These are phyloP conservation scores for Anagrus nilaparvatae DNA, from an alignment of 1,140 invertebrate species.

Conservation along the genomic window DNA sequence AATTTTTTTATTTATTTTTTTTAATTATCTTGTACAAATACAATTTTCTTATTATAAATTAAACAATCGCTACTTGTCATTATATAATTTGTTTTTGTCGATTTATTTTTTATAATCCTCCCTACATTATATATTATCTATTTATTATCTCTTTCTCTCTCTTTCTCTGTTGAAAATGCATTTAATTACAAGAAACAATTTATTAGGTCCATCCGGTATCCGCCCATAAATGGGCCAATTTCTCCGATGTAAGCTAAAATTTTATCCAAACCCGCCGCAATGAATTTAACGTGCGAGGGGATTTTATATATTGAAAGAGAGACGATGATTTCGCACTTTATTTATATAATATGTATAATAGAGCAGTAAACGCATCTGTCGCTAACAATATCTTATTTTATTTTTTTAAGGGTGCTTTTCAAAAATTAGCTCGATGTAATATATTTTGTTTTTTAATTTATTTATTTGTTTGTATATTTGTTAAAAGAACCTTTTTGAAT, in stretches of 20 bases:
- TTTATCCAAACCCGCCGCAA: constrained; percentile 5
- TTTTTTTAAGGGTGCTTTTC: not conserved
- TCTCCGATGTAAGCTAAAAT: not conserved
- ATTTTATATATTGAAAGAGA: constrained; percentile 9
- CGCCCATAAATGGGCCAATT: not conserved
- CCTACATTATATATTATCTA: constrained; percentile 10
- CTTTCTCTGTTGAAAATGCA: constrained; percentile 23
- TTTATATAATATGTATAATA: no score
- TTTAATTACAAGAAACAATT: constrained; percentile 45
- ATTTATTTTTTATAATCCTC: no score
- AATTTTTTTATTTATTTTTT: no score
- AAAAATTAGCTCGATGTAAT: no score
- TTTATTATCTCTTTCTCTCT: constrained; percentile 4
- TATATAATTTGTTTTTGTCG: no score
- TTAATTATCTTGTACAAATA: no score
- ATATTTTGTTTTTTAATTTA: no score
- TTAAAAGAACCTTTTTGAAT: no score
- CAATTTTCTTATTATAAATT: no score
- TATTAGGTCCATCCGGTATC: constrained; percentile 38
- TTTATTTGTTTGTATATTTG: no score
- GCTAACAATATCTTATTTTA: not conserved
- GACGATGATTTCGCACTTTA: constrained; percentile 16
- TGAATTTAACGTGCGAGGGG: not conserved
- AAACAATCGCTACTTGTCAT: no score
- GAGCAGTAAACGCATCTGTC: constrained; percentile 14